A percentile compares a stretch with the other conserved stretches of the same genome.
Evolutionary conservation across 2,888 invertebrate genomes (phyloP).

Genomic region (Apamea crenata): DNA sequence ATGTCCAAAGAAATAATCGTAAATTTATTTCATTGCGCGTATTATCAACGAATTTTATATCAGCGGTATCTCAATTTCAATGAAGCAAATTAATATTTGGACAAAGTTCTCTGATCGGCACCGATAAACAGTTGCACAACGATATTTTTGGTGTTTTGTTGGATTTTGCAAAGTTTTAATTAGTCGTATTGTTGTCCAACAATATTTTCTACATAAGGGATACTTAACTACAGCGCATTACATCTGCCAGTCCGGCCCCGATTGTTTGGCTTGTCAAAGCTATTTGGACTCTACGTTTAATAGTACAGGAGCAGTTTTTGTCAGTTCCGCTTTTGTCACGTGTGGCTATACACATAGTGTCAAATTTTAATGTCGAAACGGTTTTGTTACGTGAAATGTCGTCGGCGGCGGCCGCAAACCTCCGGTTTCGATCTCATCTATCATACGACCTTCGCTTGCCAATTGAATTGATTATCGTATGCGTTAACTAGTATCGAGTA

Average conservation of each 20-base stretch:
- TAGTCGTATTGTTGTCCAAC: constrained; percentile 84
- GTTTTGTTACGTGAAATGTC: constrained; percentile 82
- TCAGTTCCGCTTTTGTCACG: constrained; percentile 70
- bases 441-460: constrained; percentile 79
- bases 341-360: constrained; percentile 78
- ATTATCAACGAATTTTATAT: constrained; percentile 66
- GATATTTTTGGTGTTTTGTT: constrained; percentile 76
- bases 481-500: constrained; percentile 46
- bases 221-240: constrained; percentile 74
- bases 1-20: constrained; percentile 69
- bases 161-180: constrained; percentile 81
- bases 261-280: constrained; percentile 65
- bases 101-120: constrained; percentile 67
- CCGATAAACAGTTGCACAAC: constrained; percentile 74
- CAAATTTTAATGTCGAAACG: constrained; percentile 87
- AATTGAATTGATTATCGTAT: constrained; percentile 69
- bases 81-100: constrained; percentile 73
- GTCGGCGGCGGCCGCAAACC: constrained; percentile 74
- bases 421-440: constrained; percentile 83
- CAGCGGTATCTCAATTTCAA: constrained; percentile 72
- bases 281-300: constrained; percentile 73
- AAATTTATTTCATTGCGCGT: constrained; percentile 69
- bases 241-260: constrained; percentile 78
- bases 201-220: constrained; percentile 78
- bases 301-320: constrained; percentile 73